Evolutionary conservation across 35 echinoderm and acorn worm genomes (phyloP), one percentile per base, ranked within the genome.

Genomic region (Apostichopus parvimensis): DNA sequence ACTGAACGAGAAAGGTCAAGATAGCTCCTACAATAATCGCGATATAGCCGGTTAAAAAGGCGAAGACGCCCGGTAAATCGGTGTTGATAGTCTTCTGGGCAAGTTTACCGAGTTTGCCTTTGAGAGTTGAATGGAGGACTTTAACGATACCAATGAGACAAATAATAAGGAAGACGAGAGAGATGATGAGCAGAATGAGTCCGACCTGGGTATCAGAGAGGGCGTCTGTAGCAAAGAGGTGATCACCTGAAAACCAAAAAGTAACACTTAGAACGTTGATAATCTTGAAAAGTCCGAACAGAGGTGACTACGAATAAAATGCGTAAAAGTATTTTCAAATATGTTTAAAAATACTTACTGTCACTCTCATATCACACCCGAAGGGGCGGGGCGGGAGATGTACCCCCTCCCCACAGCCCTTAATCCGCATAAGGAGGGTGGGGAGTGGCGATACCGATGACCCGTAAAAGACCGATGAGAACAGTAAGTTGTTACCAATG

Each of bases 1-100:
- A 94, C 87, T 96, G 95, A 14, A 96, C 93, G 53, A 96, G 73
- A 86, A 94, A 94, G 6, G 95, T 96, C 25, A 96, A 8, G 6
- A 24, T 53, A 1, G 95, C 95, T 4, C 95, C 95, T 6, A 96
- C 87, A 0, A 94, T 2, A 52, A 96, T 96, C 58, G 90, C 84
- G 28, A 96, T 15, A 70, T 92, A 86, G 10, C 95, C 95, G 10
- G 95, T 92, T 5, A 96, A 34, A 17, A 90, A 92, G 1, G 62
- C 56, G 62, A 96, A 73, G 18, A 25, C 60, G 8, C 93, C 93
- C 7, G 95, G 95, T 25, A 96, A 89, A 73, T 93, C 87, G 10
- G 90, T 85, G 87, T 93, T 96, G 55, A 96, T 94, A 73, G 90
- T 58, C 85, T 94, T 94, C 87, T 96, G 87, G 79, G 92, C 93